phyloP scores from a whole-genome alignment of 2,888 invertebrate genomes.

The Chirona hameri region DNA sequence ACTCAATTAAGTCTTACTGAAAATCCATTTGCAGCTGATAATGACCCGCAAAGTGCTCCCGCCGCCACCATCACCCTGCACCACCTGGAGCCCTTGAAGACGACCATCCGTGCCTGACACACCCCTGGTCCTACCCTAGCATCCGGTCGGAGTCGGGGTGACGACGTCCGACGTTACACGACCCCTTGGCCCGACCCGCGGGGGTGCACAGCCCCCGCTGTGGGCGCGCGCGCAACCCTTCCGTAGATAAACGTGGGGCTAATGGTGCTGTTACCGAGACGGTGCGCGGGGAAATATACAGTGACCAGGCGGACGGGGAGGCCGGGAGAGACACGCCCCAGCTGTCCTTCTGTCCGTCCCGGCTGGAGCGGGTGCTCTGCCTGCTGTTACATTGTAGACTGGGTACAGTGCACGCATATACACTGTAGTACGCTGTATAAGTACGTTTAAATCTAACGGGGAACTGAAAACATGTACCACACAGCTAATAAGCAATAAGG shows the following conservation, averaged over 20 bases:
- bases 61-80: not conserved
- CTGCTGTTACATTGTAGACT: too few relatives aligned
- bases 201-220: not conserved
- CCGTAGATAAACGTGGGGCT: not conserved
- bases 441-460: too few relatives aligned
- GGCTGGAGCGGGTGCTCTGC: too few relatives aligned
- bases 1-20: not conserved
- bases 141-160: not conserved
- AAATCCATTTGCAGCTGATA: not conserved
- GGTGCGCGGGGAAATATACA: not conserved
- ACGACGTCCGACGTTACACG: not conserved
- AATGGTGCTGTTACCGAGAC: constrained; percentile 3
- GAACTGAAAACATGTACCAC: too few relatives aligned
- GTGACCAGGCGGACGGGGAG: not conserved
- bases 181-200: not conserved
- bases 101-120: too few relatives aligned
- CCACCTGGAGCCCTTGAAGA: too few relatives aligned
- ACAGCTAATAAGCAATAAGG: too few relatives aligned
- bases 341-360: not conserved
- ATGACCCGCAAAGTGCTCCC: not conserved
- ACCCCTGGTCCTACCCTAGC: not conserved
- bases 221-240: not conserved
- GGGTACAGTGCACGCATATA: too few relatives aligned
- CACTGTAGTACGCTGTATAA: too few relatives aligned
- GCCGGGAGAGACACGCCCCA: not conserved